Percentiles rank a stretch among this genome's conserved stretches.
Evolutionary conservation across 2,888 invertebrate genomes (phyloP).

Genomic region (Apeira syringaria): DNA sequence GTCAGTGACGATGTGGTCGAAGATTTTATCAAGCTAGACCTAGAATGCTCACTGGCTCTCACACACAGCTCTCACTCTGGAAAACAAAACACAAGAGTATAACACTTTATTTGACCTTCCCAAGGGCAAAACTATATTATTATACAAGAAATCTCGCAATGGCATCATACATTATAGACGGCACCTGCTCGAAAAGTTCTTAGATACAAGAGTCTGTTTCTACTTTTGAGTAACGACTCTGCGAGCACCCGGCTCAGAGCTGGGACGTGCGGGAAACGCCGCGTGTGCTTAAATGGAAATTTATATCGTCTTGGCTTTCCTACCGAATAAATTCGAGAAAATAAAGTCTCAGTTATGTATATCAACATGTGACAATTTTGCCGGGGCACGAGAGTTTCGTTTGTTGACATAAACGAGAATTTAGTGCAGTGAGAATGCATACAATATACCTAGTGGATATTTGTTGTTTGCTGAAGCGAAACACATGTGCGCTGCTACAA

Average conservation of each 20-base stretch:
- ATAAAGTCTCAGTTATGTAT: slow-evolving; percentile 19
- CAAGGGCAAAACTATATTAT: slow-evolving; percentile 14
- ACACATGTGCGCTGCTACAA: slow-evolving; percentile 1
- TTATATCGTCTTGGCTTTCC: slow-evolving; percentile 53
- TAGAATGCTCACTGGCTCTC: too few relatives aligned
- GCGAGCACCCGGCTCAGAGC: slow-evolving; percentile 33
- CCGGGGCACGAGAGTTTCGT: slow-evolving; percentile 11
- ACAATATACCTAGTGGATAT: slow-evolving; percentile 5
- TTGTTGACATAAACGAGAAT: slow-evolving; percentile 10
- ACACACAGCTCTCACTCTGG: too few relatives aligned
- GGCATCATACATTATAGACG: slow-evolving; percentile 36
- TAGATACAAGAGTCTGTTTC: slow-evolving; percentile 50
- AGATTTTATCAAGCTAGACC: too few relatives aligned
- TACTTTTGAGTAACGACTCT: slow-evolving; percentile 62
- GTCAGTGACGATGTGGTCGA: too few relatives aligned
- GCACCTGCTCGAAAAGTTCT: slow-evolving; percentile 65
- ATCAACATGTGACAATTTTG: slow-evolving; percentile 22
- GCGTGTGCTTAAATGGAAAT: slow-evolving; percentile 63
- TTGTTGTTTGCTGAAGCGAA: slow-evolving; percentile 1
- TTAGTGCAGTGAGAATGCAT: background rate
- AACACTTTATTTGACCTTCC: too few relatives aligned
- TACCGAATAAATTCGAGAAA: slow-evolving; percentile 40
- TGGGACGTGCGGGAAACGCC: slow-evolving; percentile 45
- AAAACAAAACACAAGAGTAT: too few relatives aligned
- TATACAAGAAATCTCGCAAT: slow-evolving; percentile 29